Base-by-base conservation (phyloP, 2,797 vertebrate species). In the Lagocephalus sceleratus region DNA sequence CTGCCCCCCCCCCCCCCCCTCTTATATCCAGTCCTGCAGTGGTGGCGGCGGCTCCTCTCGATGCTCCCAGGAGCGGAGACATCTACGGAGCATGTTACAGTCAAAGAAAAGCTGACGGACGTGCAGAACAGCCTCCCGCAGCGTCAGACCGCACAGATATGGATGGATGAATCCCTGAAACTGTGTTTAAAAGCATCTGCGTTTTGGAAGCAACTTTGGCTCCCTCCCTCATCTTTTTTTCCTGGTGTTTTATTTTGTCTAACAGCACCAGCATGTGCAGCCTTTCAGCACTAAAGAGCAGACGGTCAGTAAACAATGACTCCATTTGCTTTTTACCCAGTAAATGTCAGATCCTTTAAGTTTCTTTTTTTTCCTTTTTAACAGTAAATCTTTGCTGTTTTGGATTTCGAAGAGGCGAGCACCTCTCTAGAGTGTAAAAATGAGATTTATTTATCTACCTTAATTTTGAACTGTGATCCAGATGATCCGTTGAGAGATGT, bases 131-230 rank as follows among this genome's bases (percentile, higher is more conserved):
- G 42, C 21, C 44, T 42, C 54, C 3, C 0, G 11, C 21, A 10
- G 15, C 48, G 45, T 43, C 11, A 26, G 15, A 60, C 15, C 56
- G 16, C 20, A 9, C 26, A 1, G 35, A 39, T 40, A 9, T 16
- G 8, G 1, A 19, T 20, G 20, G 12, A 22, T 7, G 14, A 22
- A 6, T 17, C 19, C 9, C 20, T 58, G 26, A 0, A 3, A 54
- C 32, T 14, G 42, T 2, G 41, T 20, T 44, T 4, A 20, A 11
- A 17, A 5, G 8, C 41, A 1, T 10, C 8, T 2, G n/a, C 21
- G 47, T 73, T 39, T 15, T 25, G 2, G 47, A 47, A 52, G 23
- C 47, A 80, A 82, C 82, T 84, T 81, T 73, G 40, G 5, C 32
- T 35, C 12, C 32, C 32, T 35, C 12, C 12, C 32, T n/a, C 32